These are phyloP conservation scores for Antigone vipio DNA, from an alignment of 2,113 vertebrate genomes.

Conservation along the genomic window DNA sequence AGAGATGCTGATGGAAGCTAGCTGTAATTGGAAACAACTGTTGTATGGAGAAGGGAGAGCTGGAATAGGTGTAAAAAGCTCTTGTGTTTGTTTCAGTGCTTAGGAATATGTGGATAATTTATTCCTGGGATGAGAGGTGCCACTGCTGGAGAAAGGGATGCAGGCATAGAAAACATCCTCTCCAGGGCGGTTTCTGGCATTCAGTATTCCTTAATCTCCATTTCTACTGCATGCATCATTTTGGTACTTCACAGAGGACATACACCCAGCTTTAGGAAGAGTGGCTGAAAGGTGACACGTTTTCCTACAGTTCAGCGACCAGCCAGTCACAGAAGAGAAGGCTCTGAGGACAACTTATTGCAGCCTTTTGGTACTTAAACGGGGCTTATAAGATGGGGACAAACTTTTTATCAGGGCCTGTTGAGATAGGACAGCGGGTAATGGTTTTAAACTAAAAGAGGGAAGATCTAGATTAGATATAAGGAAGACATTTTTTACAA, in stretches of 20 bases:
- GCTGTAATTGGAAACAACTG: neutral
- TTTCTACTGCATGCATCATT: neutral
- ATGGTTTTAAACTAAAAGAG: neutral
- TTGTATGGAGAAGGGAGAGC: neutral
- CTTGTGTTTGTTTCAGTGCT: neutral
- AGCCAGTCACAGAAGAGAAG: neutral
- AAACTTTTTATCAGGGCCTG: neutral
- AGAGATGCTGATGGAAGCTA: neutral
- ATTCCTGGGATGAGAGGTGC: neutral
- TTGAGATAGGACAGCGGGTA: no score
- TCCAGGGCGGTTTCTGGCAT: neutral
- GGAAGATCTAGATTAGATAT: neutral
- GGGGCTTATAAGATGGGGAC: neutral
- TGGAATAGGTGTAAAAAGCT: neutral
- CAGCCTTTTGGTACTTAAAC: neutral
- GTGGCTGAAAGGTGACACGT: fast-evolving
- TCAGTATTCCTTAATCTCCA: neutral
- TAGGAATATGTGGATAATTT: neutral
- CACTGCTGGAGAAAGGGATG: neutral
- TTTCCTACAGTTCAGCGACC: neutral
- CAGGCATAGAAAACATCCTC: neutral
- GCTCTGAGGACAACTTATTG: no score
- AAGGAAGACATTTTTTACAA: neutral
- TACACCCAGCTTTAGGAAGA: neutral
- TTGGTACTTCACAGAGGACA: neutral